Evolutionary conservation across 2,888 invertebrate species (phyloP).

Genomic region (Slavum lentiscoides): DNA sequence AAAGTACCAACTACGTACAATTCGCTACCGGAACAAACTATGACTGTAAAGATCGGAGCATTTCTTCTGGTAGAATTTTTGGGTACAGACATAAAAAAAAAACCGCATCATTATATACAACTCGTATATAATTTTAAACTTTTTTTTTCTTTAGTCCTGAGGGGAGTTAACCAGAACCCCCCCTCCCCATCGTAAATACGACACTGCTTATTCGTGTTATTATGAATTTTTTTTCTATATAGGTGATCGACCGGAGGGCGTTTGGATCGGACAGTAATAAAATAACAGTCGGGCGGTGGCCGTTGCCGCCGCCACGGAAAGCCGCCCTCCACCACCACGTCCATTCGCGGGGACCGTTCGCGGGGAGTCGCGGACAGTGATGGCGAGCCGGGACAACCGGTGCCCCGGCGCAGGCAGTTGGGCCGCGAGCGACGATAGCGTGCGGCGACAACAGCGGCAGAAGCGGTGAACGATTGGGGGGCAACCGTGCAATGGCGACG

Average conservation of each 20-base stretch:
- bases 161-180: too few relatives aligned
- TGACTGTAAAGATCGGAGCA: too few relatives aligned
- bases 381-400: not conserved
- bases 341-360: not conserved
- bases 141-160: too few relatives aligned
- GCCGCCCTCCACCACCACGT: not conserved
- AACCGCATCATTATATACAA: too few relatives aligned
- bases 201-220: too few relatives aligned
- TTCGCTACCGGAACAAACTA: too few relatives aligned
- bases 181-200: too few relatives aligned
- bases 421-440: slow-evolving; percentile 2
- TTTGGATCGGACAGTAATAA: not conserved
- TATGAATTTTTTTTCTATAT: too few relatives aligned
- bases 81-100: too few relatives aligned
- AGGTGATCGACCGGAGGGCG: not conserved
- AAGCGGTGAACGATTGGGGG: slow-evolving; percentile 54
- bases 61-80: too few relatives aligned
- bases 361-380: slow-evolving; percentile 1
- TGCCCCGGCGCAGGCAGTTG: not conserved
- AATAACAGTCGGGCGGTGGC: slow-evolving; percentile 18
- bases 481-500: slow-evolving; percentile 69
- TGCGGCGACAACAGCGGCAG: not conserved
- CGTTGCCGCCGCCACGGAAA: slow-evolving; percentile 9
- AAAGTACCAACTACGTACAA: too few relatives aligned
- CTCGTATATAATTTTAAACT: too few relatives aligned